A percentile compares a stretch with the other conserved stretches of the same genome.
phyloP scores from a whole-genome alignment of 2,797 vertebrate species.

The Sylvia borin region DNA sequence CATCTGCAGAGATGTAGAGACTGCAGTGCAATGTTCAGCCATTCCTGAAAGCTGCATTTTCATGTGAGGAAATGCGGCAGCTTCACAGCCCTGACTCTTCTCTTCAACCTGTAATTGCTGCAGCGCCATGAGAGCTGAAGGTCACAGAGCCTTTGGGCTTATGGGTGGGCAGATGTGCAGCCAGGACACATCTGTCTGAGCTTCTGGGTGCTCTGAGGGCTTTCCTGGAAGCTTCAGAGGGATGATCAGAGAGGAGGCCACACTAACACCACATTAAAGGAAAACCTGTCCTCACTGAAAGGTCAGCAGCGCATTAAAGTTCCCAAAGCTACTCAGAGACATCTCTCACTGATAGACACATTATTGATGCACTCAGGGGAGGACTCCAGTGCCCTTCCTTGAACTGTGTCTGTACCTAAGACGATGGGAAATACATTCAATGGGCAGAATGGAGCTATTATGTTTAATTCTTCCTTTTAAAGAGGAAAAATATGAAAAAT shows the following conservation, averaged over 20 bases:
- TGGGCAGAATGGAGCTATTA: neutral
- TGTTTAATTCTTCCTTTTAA: neutral
- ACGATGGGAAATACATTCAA: neutral
- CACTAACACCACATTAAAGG: neutral
- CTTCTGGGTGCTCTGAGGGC: neutral
- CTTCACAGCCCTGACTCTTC: neutral
- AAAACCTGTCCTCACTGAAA: neutral
- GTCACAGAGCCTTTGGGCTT: neutral
- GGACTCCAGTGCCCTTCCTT: neutral
- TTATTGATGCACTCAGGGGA: neutral
- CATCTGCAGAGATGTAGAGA: neutral
- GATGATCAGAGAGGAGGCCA: neutral
- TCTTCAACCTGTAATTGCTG: neutral
- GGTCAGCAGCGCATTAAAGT: neutral
- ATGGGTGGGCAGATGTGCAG: neutral
- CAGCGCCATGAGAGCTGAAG: neutral
- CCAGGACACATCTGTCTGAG: neutral
- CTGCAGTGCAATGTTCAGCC: neutral
- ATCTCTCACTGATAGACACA: neutral
- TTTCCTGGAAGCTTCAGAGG: neutral
- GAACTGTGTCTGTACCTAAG: neutral
- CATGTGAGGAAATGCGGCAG: accelerated
- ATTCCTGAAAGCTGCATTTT: neutral
- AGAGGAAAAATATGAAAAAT: accelerated
- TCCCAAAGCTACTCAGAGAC: neutral